A percentile compares a stretch with the other conserved stretches of the same genome.
These are phyloP conservation scores for Australoheros facetus DNA, from an alignment of 2,797 vertebrate species.

Conservation along the genomic window DNA sequence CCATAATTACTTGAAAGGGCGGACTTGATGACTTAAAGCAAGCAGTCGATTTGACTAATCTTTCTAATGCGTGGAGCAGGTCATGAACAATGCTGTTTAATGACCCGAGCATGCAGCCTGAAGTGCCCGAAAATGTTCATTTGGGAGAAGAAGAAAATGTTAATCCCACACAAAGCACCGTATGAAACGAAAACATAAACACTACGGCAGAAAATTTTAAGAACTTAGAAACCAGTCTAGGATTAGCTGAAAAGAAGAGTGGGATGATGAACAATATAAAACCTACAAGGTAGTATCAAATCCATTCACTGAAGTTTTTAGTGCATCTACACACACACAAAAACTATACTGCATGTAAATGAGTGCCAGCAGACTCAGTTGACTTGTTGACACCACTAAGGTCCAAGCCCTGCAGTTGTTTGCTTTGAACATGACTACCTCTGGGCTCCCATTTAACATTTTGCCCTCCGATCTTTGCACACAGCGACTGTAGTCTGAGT, in stretches of 20 bases:
- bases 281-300: neutral
- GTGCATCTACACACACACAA: neutral
- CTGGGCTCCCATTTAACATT: conserved; percentile 57
- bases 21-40: neutral
- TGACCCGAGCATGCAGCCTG: neutral
- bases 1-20: neutral
- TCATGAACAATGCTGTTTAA: conserved; percentile 13
- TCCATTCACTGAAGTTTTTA: neutral
- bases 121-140: conserved; percentile 12
- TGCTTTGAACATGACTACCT: conserved; percentile 26
- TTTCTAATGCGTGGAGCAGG: conserved; percentile 11
- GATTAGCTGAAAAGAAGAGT: neutral
- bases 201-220: neutral
- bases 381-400: conserved; percentile 10
- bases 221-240: conserved; percentile 1
- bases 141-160: conserved; percentile 1
- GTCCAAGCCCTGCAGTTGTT: conserved; percentile 18
- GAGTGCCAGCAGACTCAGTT: neutral
- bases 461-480: conserved; percentile 40
- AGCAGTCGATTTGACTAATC: conserved; percentile 9
- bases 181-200: neutral
- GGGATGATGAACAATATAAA: neutral
- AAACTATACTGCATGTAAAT: neutral
- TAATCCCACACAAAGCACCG: conserved; percentile 13
- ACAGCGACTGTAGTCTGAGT: conserved; percentile 15